phyloP scores from a whole-genome alignment of 1,140 invertebrate genomes.

The Megalopta genalis region DNA sequence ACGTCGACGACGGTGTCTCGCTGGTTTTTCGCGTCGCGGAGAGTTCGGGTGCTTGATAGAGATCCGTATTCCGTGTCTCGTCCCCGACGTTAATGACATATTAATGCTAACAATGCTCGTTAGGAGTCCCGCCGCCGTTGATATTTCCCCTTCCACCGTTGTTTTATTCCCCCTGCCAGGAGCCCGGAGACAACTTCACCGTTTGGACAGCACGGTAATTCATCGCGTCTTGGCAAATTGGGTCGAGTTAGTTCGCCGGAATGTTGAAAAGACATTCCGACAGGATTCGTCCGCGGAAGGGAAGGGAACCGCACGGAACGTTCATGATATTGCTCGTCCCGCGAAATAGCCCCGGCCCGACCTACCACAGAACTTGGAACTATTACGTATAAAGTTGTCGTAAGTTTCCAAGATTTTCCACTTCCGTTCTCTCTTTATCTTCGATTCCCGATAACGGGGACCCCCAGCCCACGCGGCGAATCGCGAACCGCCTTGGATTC shows the following conservation, averaged over 20 bases:
- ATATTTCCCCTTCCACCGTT: constrained; percentile 6
- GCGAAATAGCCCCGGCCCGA: constrained; percentile 3
- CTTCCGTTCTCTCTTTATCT: constrained; percentile 16
- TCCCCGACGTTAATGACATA: constrained; percentile 4
- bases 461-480: neutral
- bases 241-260: constrained; percentile 16
- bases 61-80: neutral
- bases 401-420: constrained; percentile 20
- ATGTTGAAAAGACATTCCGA: constrained; percentile 15
- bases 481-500: neutral
- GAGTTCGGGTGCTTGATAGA: neutral
- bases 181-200: neutral
- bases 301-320: neutral
- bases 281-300: neutral
- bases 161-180: neutral
- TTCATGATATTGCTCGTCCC: neutral
- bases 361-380: constrained; percentile 7
- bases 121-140: neutral
- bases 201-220: constrained; percentile 11
- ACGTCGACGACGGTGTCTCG: neutral
- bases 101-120: constrained; percentile 24
- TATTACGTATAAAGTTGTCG: constrained; percentile 38
- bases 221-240: constrained; percentile 29
- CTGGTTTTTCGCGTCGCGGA: neutral
- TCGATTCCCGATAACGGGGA: constrained; percentile 20